phyloP scores from a whole-genome alignment of 1,140 invertebrate genomes.

The Atopsyche davidsoni region DNA sequence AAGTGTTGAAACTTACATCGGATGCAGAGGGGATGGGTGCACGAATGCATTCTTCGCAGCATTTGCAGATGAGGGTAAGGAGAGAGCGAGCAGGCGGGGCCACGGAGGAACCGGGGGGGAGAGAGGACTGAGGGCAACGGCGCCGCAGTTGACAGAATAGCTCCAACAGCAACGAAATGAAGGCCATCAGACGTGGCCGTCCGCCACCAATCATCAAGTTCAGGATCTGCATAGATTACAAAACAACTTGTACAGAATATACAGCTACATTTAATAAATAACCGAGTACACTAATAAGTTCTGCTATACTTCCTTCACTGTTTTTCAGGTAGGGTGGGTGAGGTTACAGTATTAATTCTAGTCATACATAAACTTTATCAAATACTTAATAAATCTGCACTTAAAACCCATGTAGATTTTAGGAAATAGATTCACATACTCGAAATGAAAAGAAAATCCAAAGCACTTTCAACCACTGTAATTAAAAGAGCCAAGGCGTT shows the following conservation, averaged over 20 bases:
- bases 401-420: no score
- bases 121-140: constrained; percentile 36
- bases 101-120: constrained; percentile 53
- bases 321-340: no score
- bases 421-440: no score
- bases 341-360: no score
- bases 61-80: constrained; percentile 73
- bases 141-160: constrained; percentile 81
- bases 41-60: constrained; percentile 75
- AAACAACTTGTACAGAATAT: neutral
- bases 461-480: no score
- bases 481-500: no score
- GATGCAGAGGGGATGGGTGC: constrained; percentile 70
- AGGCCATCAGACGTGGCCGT: constrained; percentile 67
- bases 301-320: neutral
- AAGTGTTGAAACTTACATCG: constrained; percentile 55
- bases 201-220: constrained; percentile 49
- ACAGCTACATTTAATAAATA: neutral
- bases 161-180: constrained; percentile 83
- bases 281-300: neutral
- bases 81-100: constrained; percentile 67
- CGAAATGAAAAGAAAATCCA: no score
- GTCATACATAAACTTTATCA: no score
- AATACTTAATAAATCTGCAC: no score
- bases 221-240: constrained; percentile 40